phyloP scores from a whole-genome alignment of 1,140 invertebrate species.

The Coboldia fuscipes region DNA sequence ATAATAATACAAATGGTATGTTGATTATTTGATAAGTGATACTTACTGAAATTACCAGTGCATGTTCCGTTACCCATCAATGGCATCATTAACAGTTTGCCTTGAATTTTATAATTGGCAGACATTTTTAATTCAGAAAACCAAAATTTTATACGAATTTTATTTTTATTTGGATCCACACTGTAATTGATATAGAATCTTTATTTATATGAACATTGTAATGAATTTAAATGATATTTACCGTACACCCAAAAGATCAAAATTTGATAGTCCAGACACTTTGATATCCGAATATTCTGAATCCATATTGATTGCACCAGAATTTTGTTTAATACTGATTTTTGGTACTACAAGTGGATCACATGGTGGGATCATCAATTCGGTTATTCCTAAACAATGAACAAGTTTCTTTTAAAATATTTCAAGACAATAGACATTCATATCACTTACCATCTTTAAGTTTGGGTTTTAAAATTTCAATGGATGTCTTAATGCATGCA shows the following conservation, averaged over 20 bases:
- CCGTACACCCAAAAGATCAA: constrained; percentile 7
- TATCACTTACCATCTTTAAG: constrained; percentile 30
- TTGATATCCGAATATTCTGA: constrained; percentile 14
- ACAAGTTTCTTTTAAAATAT: no score
- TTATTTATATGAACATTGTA: no score
- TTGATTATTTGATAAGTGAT: neutral
- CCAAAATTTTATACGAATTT: constrained; percentile 25
- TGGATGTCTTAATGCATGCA: constrained; percentile 30
- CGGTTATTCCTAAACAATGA: no score
- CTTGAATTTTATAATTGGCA: constrained; percentile 30
- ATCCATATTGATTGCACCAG: constrained; percentile 15
- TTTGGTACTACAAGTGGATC: constrained; percentile 33
- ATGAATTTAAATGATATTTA: neutral
- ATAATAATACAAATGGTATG: neutral
- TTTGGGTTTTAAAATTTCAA: constrained; percentile 25
- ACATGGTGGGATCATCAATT: constrained; percentile 32
- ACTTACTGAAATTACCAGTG: constrained; percentile 30
- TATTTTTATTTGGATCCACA: constrained; percentile 26
- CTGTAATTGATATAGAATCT: no score
- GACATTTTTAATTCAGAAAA: constrained; percentile 29
- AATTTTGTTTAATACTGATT: constrained; percentile 21
- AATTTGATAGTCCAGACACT: constrained; percentile 13
- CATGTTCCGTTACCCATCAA: constrained; percentile 30
- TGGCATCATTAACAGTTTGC: constrained; percentile 37
- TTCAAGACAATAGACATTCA: no score